Base-by-base conservation (phyloP, 2,888 invertebrate genomes). In the Ornithoptera priamus region DNA sequence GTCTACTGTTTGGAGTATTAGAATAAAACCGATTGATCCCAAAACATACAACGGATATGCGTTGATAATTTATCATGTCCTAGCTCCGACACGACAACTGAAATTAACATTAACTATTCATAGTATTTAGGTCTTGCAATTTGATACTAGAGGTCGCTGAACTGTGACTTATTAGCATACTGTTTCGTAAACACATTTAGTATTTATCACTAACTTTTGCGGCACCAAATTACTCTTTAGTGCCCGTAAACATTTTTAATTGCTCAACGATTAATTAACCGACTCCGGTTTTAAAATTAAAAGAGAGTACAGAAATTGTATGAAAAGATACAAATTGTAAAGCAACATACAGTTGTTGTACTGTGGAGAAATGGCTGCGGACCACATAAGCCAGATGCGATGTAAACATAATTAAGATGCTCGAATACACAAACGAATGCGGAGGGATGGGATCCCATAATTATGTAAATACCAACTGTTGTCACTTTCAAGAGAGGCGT, bases 381-480 rank as follows among this genome's bases (percentile, higher is more conserved):
- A 12, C 22, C 8, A n/a, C 57, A 2, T 58, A 22, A 22, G 22
- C 20, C 57, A 58, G 57, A 58, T 58, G 57, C 12, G 20, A 8
- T n/a, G 24, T 18, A 30, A 62, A 53, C 15, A 56, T 64, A 65
- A 58, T 58, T 65, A 65, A 22, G 65, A 65, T 58, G 10, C 57
- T 63, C 15, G 56, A 17, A 12, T 22, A 65, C 15, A 22, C 30
- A 39, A 17, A 53, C 39, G 22, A 36, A 65, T 18, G 36, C 64
- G 56, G 10, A 65, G 62, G 65, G 65, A 71, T 58, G 67, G 39
- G 36, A 64, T 71, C 65, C 76, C 76, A 83, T 84, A 82, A 86
- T 89, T 90, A 90, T 90, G 88, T 78, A 79, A 88, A 90, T 89
- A 65, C 42, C 36, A 61, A 72, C 72, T 67, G 75, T 75, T 76